A percentile compares a stretch with the other conserved stretches of the same genome.
Evolutionary conservation across 2,888 invertebrate genomes (phyloP).

Genomic region (Cheilosia vulpina): DNA sequence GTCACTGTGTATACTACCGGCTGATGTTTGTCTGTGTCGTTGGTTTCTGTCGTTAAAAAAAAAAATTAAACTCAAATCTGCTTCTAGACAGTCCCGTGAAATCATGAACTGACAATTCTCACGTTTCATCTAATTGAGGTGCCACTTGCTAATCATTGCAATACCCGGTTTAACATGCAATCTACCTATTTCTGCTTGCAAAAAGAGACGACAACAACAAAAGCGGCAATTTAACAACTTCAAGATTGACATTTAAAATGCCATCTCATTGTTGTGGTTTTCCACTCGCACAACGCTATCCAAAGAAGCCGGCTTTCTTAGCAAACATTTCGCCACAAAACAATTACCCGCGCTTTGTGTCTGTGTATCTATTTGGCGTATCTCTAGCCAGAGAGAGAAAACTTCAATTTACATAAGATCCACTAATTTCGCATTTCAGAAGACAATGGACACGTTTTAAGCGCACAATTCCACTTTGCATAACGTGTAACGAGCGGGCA

Average conservation of each 20-base stretch:
- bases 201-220: neutral
- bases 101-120: constrained; percentile 67
- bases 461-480: constrained; percentile 38
- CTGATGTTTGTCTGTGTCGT: constrained; percentile 15
- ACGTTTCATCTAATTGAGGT: constrained; percentile 68
- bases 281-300: neutral
- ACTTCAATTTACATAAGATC: constrained; percentile 30
- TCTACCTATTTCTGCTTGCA: neutral
- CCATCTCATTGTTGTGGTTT: constrained; percentile 13
- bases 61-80: neutral
- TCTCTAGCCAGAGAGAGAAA: neutral
- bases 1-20: constrained; percentile 26
- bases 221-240: constrained; percentile 4
- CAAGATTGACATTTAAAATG: constrained; percentile 41
- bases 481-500: constrained; percentile 8
- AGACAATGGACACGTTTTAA: constrained; percentile 46
- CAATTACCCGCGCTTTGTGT: constrained; percentile 24
- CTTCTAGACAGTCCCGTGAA: constrained; percentile 12
- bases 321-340: neutral
- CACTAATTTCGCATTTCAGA: constrained; percentile 35
- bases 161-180: constrained; percentile 24
- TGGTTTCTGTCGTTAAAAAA: neutral
- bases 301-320: constrained; percentile 1
- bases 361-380: neutral
- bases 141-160: constrained; percentile 63